Evolutionary conservation across 2,113 vertebrate species (phyloP).

Genomic region (human (Homo sapiens)): GRCh38 chr7:120612501-120613000

Average conservation of each 20-base stretch:
- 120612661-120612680: conserved; percentile 37
- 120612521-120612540: conserved; percentile 50
- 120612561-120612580: conserved; percentile 25
- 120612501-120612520: conserved; percentile 16
- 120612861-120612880: conserved; percentile 42
- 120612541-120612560: conserved; percentile 46
- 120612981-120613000: neutral
- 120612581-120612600: neutral
- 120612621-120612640: neutral
- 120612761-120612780: conserved; percentile 48
- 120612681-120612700: conserved; percentile 30
- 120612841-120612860: conserved; percentile 42
- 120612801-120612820: conserved; percentile 3
- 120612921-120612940: conserved; percentile 50
- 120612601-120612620: neutral
- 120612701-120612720: conserved; percentile 32
- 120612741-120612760: neutral
- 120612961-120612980: neutral
- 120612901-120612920: neutral
- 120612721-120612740: neutral
- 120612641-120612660: conserved; percentile 47
- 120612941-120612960: conserved; percentile 29
- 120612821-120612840: conserved; percentile 26
- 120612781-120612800: conserved; percentile 41
- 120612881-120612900: conserved; percentile 45